Conservation (phyloP, 2,797 vertebrate genomes). For the Danio tinwini region DNA sequence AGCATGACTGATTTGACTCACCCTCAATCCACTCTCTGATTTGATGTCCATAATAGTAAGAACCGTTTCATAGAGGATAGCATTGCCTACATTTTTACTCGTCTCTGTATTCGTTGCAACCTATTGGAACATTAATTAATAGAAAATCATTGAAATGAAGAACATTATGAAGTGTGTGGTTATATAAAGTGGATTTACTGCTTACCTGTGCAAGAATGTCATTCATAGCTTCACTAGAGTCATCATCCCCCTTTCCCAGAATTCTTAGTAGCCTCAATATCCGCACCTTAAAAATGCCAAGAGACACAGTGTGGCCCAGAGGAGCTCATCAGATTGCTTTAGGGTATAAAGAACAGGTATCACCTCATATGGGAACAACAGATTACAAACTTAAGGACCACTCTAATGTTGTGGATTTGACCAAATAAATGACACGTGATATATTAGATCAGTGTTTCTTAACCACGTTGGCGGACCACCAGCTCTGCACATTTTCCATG, state of each 20-base stretch:
- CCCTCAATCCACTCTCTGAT: conserved; percentile 97
- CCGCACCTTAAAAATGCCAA: conserved; percentile 82
- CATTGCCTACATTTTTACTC: conserved; percentile 99
- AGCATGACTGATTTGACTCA: conserved; percentile 70
- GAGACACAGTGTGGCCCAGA: conserved; percentile 2
- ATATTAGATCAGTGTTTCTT: neutral
- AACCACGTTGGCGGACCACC: too few species aligned
- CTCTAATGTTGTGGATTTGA: conserved; percentile 1
- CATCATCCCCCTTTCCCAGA: conserved; percentile 95
- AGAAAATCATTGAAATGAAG: neutral
- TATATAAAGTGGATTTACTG: neutral
- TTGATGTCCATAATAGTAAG: conserved; percentile 99
- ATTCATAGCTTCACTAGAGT: conserved; percentile 99
- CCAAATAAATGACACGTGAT: neutral
- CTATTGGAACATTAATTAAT: conserved; percentile 71
- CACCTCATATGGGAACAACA: neutral
- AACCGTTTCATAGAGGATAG: conserved; percentile 99
- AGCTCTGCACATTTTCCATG: too few species aligned
- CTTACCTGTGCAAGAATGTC: conserved; percentile 99
- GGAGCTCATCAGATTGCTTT: conserved; percentile 14
- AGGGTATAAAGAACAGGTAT: neutral
- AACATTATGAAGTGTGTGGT: neutral
- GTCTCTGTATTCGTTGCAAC: conserved; percentile 99
- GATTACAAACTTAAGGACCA: conserved; percentile 10
- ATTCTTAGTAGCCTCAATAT: conserved; percentile 98